A percentile compares a stretch with the other conserved stretches of the same genome.
These are phyloP conservation scores for Laupala kohalensis DNA, from an alignment of 1,140 invertebrate species.

Conservation along the genomic window DNA sequence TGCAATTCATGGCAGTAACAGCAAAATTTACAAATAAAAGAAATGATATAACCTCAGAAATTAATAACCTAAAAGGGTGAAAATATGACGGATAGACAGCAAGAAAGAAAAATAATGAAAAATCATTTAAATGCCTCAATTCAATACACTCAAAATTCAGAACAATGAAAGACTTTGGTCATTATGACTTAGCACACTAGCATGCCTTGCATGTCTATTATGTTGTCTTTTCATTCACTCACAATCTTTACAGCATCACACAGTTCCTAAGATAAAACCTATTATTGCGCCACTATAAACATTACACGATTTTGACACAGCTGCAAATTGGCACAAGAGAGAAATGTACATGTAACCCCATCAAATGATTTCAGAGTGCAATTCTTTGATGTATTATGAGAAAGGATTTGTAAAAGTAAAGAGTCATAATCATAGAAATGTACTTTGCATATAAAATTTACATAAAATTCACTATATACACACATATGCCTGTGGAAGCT, in stretches of 20 bases:
- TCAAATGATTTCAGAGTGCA: neutral
- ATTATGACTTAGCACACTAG: neutral
- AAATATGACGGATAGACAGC: too few species aligned
- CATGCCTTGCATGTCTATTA: neutral
- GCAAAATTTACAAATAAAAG: neutral
- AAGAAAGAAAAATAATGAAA: too few species aligned
- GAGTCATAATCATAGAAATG: neutral
- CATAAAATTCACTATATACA: neutral
- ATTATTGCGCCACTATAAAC: too few species aligned
- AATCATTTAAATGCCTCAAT: neutral
- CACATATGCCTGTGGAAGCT: neutral
- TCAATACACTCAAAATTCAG: neutral
- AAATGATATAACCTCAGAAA: neutral
- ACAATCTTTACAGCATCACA: neutral
- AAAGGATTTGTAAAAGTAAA: neutral
- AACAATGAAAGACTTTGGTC: constrained; percentile 7
- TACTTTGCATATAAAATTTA: neutral
- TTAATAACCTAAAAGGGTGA: neutral
- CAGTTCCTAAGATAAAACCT: too few species aligned
- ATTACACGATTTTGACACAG: neutral
- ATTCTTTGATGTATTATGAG: neutral
- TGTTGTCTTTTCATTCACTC: neutral
- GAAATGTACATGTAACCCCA: neutral
- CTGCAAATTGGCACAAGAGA: neutral
- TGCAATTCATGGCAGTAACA: neutral